Evolutionary conservation across 1,140 invertebrate genomes (phyloP).

Genomic region (Schlechtendalia chinensis): DNA sequence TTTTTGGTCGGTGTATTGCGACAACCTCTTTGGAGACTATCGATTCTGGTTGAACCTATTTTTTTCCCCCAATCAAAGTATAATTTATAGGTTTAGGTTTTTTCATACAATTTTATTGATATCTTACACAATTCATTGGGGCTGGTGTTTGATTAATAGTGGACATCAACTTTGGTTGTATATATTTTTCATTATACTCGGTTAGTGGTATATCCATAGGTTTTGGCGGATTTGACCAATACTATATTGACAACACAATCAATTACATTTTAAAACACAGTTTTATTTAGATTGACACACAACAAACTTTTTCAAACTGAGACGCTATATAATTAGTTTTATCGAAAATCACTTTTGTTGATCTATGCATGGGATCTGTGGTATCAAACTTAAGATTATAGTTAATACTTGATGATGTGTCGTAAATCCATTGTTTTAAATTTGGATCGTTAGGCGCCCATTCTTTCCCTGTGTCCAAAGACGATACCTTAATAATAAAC

Average conservation of each 20-base stretch:
- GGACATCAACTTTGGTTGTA: constrained; percentile 17
- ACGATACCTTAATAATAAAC: not conserved
- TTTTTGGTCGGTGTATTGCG: not conserved
- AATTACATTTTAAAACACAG: not conserved
- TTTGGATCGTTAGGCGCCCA: constrained; percentile 5
- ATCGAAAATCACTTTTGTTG: not conserved
- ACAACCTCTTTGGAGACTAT: not conserved
- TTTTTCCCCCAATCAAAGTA: not conserved
- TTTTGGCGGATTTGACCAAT: constrained; percentile 28
- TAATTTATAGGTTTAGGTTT: not conserved
- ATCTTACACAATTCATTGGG: constrained; percentile 17
- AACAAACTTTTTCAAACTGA: constrained; percentile 26
- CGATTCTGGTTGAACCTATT: not conserved
- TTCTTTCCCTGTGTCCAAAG: not conserved
- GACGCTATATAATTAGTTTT: constrained; percentile 17
- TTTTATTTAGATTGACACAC: not conserved
- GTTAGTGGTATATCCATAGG: constrained; percentile 2
- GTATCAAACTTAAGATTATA: not conserved
- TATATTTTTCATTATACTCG: constrained; percentile 18
- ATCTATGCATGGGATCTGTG: not conserved
- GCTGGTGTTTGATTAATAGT: not conserved
- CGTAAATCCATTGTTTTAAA: constrained; percentile 35
- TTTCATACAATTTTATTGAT: not conserved
- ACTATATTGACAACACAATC: not conserved
- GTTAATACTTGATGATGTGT: constrained; percentile 4